Base-by-base conservation (phyloP, 2,113 vertebrate species). In the Vulpes vulpes region DNA sequence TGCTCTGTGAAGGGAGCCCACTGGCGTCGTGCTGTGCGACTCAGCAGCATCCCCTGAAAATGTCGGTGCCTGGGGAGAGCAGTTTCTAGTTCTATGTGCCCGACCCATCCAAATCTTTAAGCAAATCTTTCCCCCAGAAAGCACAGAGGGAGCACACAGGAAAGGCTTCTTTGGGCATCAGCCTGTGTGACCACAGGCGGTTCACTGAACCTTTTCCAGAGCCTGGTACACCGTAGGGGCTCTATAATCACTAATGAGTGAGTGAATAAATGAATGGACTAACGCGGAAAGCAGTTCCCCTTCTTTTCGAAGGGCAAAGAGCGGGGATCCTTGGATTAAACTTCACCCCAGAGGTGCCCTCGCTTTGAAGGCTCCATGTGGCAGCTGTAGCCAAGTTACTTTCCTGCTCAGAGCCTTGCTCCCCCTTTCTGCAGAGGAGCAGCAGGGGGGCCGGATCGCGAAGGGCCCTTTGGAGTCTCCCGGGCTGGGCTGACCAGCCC, bases 311-410 rank as follows among this genome's bases (percentile, higher is more conserved):
- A 30, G 73, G 88, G 79, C 73, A 1, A 10, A 25, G 53, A 62
- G 59, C 1, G 55, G n/a, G 81, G 30, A 14, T 7, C 49, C 62
- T 60, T 3, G 71, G 59, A 16, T 81, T 62, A 51, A 51, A 60
- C 76, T 59, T 64, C 51, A 32, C 23, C 55, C 78, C 91, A 49
- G 67, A 64, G 53, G 38, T 5, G 25, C 82, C 73, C 55, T 35
- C 3, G 55, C 55, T 57, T 59, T 51, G 27, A 30, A 73, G 71
- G 65, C 49, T 35, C 89, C 95, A 10, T 60, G 94, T 11, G 30
- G 78, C 16, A 30, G 69, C 60, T 53, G 43, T 8, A 8, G 43
- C 27, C 87, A 97, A 98, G 95, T 97, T 96, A 57, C 94, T 95
- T 84, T 69, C 94, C 74, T 25, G 53, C 89, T 65, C 89, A 19